Evolutionary conservation across 2,797 vertebrate genomes (phyloP).

Genomic region (Crocidura indochinensis): DNA sequence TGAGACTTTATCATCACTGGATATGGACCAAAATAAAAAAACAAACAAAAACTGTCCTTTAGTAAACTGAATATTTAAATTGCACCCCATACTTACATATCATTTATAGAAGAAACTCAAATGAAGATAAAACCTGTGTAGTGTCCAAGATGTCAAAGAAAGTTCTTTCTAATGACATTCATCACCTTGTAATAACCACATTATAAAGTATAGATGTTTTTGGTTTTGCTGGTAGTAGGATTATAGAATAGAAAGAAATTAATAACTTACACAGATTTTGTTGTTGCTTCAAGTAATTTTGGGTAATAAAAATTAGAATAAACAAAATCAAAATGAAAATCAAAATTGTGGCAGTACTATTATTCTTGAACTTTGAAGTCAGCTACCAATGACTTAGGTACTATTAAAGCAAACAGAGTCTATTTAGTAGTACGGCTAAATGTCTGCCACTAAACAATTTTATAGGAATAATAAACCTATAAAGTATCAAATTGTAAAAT

Average conservation of each 20-base stretch:
- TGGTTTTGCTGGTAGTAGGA: not conserved
- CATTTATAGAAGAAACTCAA: no score
- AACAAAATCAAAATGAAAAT: not conserved
- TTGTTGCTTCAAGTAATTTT: conserved; percentile 48
- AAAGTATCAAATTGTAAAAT: no score
- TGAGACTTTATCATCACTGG: no score
- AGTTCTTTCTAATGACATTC: not conserved
- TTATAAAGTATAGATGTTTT: not conserved
- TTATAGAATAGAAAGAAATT: not conserved
- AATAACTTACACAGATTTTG: not conserved
- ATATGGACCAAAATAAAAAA: no score
- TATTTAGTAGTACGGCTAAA: conserved; percentile 42
- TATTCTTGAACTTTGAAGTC: not conserved
- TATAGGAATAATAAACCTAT: no score
- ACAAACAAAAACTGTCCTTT: no score
- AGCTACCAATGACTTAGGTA: conserved; percentile 25
- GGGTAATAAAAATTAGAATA: conserved; percentile 21
- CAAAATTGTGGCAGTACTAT: conserved; percentile 5
- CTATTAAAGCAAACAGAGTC: conserved; percentile 36
- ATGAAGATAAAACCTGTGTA: no score
- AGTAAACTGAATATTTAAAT: no score
- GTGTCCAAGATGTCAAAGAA: no score
- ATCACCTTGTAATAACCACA: no score
- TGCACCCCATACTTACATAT: no score
- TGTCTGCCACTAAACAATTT: not conserved